These are phyloP conservation scores for Amblyraja radiata DNA, from an alignment of 2,797 vertebrate genomes.

Conservation along the genomic window DNA sequence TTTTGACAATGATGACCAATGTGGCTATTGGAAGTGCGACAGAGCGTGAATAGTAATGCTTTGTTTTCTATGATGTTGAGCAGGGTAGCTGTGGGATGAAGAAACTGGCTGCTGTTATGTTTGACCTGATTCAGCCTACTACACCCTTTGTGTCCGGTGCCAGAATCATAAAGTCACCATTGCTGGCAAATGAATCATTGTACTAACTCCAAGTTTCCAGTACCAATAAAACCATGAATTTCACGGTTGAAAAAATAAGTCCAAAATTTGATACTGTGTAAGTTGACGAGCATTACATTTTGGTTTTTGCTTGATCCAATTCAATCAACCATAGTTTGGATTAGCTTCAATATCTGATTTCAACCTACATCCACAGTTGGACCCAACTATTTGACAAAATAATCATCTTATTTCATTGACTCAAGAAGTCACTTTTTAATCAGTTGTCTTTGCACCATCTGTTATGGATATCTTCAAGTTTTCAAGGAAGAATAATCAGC, in stretches of 20 bases:
- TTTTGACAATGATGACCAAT: not conserved
- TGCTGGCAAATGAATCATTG: slow-evolving; percentile 4
- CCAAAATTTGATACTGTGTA: not conserved
- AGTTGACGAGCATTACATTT: not conserved
- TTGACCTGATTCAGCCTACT: slow-evolving; percentile 1
- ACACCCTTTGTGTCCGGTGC: not conserved
- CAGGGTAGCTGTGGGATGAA: not conserved
- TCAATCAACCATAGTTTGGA: slow-evolving; percentile 23
- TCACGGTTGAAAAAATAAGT: slow-evolving; percentile 25
- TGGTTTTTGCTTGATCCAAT: slow-evolving; percentile 17
- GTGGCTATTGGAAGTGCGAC: not conserved
- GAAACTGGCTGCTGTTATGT: not conserved
- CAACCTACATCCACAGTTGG: not conserved
- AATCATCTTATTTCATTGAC: not conserved
- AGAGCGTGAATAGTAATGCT: not conserved
- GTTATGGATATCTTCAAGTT: not conserved
- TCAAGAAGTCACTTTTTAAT: not conserved
- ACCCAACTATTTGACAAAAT: not conserved
- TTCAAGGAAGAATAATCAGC: not conserved
- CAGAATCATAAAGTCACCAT: slow-evolving; percentile 28
- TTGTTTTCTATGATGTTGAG: not conserved
- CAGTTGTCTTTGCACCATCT: not conserved
- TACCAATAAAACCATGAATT: slow-evolving; percentile 20
- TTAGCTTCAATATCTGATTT: slow-evolving; percentile 4
- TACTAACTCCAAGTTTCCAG: slow-evolving; percentile 33